These are phyloP conservation scores for Crotalus tigris DNA, from an alignment of 2,113 vertebrate species.

Conservation along the genomic window DNA sequence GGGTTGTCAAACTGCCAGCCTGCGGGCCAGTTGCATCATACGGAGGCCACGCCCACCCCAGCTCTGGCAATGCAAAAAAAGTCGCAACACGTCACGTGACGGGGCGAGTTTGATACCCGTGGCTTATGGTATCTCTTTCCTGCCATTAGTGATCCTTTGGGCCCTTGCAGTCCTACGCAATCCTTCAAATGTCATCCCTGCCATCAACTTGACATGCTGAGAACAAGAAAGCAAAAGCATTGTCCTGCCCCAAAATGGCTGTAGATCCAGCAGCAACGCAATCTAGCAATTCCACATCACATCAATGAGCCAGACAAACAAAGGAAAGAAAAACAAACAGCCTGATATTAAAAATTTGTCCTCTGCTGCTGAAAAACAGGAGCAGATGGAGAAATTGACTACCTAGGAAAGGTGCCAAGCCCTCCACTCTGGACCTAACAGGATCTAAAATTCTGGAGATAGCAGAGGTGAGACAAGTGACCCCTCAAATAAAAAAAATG, in stretches of 20 bases:
- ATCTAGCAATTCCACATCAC: neutral
- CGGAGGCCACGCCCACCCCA: no score
- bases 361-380: neutral
- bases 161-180: neutral
- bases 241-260: neutral
- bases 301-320: neutral
- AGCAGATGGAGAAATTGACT: neutral
- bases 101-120: no score
- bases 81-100: no score
- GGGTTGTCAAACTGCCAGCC: no score
- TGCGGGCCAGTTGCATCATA: no score
- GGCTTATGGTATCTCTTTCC: neutral
- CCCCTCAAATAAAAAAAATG: neutral
- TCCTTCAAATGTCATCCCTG: neutral
- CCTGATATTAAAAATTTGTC: neutral
- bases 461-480: neutral
- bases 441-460: neutral
- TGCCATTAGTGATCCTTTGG: neutral
- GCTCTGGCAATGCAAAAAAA: no score
- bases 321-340: neutral
- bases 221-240: neutral
- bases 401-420: neutral
- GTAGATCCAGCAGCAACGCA: neutral
- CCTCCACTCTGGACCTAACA: neutral
- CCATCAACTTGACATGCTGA: neutral